Evolutionary conservation across 35 echinoderm and acorn worm genomes (phyloP), one percentile per base, ranked within the genome.

Genomic region (Anneissia japonica): DNA sequence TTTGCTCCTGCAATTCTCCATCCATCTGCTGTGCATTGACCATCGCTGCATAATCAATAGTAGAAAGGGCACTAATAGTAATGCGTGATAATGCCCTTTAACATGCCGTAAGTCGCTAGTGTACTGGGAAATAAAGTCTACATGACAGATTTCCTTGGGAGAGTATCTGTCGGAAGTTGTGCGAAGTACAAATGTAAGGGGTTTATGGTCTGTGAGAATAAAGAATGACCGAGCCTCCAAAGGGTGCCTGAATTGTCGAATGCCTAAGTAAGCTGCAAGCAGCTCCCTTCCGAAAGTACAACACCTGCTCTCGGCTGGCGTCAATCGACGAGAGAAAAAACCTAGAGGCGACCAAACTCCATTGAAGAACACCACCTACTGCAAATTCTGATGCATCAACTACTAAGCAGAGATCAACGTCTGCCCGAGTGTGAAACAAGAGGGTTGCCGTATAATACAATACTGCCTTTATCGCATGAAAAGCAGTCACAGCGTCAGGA

Each of bases 201-300:
- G 91, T 35, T 92, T 92, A 36, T 92, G 91, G 34, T 88, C 82
- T 0, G 86, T 88, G 4, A 34, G 85, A 16, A 93, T 14, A 29
- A 31, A 36, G 56, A 92, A 93, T n/a, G 30, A 29, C 3, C 81
- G 45, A 14, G 81, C 91, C 40, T 93, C 86, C 11, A 89, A 34
- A 9, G 80, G 12, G 76, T 89, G 77, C 0, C 82, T 75, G 35
- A 92, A 92, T 73, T 88, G 72, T 31, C 90, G 81, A 3, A 93
- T 46, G 14, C 16, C 46, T 9, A 93, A 74, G 46, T 89, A 89
- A n/a, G 73, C 23, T 0, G 87, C 87, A 0, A 93, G 40, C 14
- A 85, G 83, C 86, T 93, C 86, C 0, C 86, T 39, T n/a, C 86
- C 82, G 76, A 89, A 85, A 0, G 87, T 81, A 30, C 91, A 84